A percentile compares a stretch with the other conserved stretches of the same genome.
These are phyloP conservation scores for Sarcophaga carnaria DNA, from an alignment of 2,888 invertebrate species.

Conservation along the genomic window DNA sequence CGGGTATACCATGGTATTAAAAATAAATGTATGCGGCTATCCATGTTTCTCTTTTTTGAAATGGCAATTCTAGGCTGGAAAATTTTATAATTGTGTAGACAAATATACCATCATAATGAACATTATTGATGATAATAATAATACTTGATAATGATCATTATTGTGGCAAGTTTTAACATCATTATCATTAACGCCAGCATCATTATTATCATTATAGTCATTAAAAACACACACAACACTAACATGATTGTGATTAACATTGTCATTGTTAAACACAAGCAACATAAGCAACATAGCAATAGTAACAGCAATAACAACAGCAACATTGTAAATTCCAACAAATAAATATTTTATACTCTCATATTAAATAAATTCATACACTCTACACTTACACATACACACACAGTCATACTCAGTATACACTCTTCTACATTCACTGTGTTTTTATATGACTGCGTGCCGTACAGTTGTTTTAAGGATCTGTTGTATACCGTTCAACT, in stretches of 20 bases:
- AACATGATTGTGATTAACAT: slow-evolving; percentile 48
- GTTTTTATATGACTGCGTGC: too few species aligned
- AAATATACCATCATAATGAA: slow-evolving; percentile 8
- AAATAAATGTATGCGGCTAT: background rate
- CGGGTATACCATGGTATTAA: too few species aligned
- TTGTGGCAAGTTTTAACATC: background rate
- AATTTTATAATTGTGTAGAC: slow-evolving; percentile 41
- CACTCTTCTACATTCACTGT: too few species aligned
- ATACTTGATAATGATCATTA: background rate
- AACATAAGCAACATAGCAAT: slow-evolving; percentile 23
- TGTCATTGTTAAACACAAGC: slow-evolving; percentile 52
- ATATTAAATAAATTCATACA: background rate
- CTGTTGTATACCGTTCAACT: too few species aligned
- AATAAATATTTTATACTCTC: too few species aligned
- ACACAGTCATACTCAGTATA: background rate
- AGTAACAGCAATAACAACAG: background rate
- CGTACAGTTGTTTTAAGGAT: too few species aligned
- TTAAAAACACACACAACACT: background rate
- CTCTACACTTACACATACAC: background rate
- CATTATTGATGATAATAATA: background rate
- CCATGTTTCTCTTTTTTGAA: slow-evolving; percentile 5
- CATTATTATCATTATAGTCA: slow-evolving; percentile 1
- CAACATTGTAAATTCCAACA: too few species aligned
- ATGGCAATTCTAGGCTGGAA: slow-evolving; percentile 18
- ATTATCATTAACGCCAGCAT: background rate